phyloP scores from a whole-genome alignment of 2,888 invertebrate species.

The Eilema griseolum region DNA sequence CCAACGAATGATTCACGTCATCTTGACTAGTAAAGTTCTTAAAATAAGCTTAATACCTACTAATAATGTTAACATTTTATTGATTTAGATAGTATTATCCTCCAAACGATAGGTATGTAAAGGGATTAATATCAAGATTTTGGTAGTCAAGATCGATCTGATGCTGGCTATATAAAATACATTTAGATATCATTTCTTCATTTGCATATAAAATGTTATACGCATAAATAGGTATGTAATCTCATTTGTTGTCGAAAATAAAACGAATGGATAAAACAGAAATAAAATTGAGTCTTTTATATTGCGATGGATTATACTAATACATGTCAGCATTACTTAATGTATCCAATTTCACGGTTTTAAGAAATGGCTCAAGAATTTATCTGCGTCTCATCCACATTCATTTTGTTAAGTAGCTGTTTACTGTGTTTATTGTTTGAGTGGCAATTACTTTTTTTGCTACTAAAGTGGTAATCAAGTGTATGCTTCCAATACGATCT shows the following conservation, averaged over 20 bases:
- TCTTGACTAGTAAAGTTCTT: too few relatives aligned
- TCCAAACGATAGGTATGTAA: too few relatives aligned
- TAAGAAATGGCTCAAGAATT: background rate
- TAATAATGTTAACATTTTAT: too few relatives aligned
- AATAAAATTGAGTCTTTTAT: conserved; percentile 3
- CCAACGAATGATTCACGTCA: too few relatives aligned
- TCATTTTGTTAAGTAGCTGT: background rate
- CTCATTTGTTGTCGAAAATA: background rate
- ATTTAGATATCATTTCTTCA: too few relatives aligned
- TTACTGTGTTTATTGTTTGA: background rate
- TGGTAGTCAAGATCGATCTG: too few relatives aligned
- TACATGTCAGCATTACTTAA: conserved; percentile 4
- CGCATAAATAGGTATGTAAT: background rate
- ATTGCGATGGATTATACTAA: background rate
- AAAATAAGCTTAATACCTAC: too few relatives aligned
- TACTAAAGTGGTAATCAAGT: background rate
- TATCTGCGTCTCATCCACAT: background rate
- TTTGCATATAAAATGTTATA: too few relatives aligned
- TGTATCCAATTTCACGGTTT: conserved; percentile 1
- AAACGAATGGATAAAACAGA: background rate
- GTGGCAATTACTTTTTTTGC: background rate
- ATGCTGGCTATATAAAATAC: too few relatives aligned
- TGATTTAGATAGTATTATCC: too few relatives aligned
- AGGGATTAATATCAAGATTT: too few relatives aligned
- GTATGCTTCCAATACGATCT: background rate